A percentile compares a stretch with the other conserved stretches of the same genome.
These are phyloP conservation scores for Zhengitettix transpicula DNA, from an alignment of 2,888 invertebrate genomes.

Conservation along the genomic window DNA sequence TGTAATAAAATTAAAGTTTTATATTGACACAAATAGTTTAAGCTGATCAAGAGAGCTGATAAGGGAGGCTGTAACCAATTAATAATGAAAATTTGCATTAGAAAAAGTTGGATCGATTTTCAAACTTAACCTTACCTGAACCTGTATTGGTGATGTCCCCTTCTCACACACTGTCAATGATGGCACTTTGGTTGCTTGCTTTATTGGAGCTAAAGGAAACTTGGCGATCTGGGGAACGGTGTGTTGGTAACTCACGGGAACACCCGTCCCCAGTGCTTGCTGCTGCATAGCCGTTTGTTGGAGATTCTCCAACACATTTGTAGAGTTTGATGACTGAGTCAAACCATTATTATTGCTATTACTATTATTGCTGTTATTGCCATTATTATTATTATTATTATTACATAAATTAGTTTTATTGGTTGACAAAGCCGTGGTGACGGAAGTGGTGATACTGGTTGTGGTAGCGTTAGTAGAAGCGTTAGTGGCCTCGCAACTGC, in stretches of 20 bases:
- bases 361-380: not conserved
- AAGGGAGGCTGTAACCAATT: too few species aligned
- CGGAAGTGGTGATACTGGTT: constrained; percentile 10
- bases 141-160: constrained; percentile 20
- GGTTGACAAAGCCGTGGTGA: constrained; percentile 6
- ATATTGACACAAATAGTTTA: not conserved
- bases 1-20: not conserved
- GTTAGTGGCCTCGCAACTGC: constrained; percentile 13
- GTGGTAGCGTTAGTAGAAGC: constrained; percentile 19
- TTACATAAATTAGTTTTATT: not conserved
- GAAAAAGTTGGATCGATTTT: too few species aligned
- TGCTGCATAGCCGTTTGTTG: constrained; percentile 5
- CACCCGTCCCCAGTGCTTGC: not conserved
- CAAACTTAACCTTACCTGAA: constrained; percentile 16
- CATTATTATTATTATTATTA: not conserved
- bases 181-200: not conserved
- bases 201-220: not conserved
- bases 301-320: not conserved
- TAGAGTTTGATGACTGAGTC: not conserved
- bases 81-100: too few species aligned
- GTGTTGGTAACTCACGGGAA: not conserved
- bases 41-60: too few species aligned
- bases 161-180: constrained; percentile 10
- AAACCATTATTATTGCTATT: not conserved
- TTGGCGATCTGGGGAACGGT: constrained; percentile 5